A percentile compares a stretch with the other conserved stretches of the same genome.
phyloP scores from a whole-genome alignment of 2,113 vertebrate genomes.

The Athene cunicularia region DNA sequence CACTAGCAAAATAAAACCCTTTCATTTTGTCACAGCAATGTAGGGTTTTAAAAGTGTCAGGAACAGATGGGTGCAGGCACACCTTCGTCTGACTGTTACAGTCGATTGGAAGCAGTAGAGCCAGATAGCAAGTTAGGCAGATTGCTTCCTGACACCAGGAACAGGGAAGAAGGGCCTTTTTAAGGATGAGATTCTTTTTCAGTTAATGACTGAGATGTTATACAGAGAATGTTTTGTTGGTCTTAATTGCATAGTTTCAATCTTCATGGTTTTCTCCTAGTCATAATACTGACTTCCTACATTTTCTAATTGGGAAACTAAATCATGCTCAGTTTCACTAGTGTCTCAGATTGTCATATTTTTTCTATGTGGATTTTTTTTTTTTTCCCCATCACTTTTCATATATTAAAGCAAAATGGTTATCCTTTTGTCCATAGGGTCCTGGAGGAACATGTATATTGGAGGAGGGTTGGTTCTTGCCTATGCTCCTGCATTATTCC shows the following conservation, averaged over 20 bases:
- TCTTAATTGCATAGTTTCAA: not conserved
- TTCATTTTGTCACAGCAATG: not conserved
- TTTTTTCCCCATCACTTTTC: not conserved
- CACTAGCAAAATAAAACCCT: not conserved
- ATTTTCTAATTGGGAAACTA: not conserved
- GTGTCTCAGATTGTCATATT: not conserved
- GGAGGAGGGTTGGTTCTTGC: not conserved
- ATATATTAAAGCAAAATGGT: not conserved
- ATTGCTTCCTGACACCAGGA: not conserved
- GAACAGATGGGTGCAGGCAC: not conserved
- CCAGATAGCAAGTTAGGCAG: not conserved
- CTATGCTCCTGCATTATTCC: not conserved
- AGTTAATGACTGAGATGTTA: not conserved
- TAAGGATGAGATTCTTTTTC: not conserved
- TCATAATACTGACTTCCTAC: not conserved
- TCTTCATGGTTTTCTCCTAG: not conserved
- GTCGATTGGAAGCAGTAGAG: not conserved
- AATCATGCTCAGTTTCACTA: not conserved
- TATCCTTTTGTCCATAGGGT: not conserved
- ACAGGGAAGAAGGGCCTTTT: not conserved
- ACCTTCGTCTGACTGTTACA: not conserved
- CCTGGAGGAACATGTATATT: rapidly evolving
- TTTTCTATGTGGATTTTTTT: not conserved
- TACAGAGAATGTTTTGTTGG: not conserved
- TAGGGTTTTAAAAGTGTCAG: not conserved